Conservation (phyloP, 2,888 invertebrate genomes). For the Pherbina coryleti region DNA sequence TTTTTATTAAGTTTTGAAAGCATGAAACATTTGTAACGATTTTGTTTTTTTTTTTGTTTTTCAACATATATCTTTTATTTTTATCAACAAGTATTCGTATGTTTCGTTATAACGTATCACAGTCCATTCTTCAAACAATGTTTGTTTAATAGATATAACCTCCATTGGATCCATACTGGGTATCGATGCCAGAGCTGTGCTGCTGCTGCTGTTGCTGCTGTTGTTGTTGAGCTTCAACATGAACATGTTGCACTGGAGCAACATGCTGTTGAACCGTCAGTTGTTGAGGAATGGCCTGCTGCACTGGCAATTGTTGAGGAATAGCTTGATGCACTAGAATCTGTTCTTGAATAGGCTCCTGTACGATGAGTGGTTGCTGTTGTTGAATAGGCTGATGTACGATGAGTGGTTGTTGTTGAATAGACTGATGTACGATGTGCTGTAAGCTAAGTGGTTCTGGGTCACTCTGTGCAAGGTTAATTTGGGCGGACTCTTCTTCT, state of each 20-base stretch:
- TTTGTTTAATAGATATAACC: conserved; percentile 62
- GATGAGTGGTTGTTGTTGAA: background rate
- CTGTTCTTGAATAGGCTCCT: background rate
- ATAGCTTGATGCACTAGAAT: background rate
- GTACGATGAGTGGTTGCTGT: background rate
- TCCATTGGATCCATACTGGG: conserved; percentile 64
- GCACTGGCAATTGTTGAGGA: background rate
- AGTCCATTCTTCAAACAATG: background rate
- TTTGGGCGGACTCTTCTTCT: too few species aligned
- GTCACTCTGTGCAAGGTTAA: too few species aligned
- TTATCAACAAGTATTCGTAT: background rate
- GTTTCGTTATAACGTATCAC: background rate
- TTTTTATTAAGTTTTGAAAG: background rate
- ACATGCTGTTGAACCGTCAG: background rate
- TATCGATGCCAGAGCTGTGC: conserved; percentile 50
- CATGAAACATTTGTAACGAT: background rate
- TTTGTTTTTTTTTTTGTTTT: background rate
- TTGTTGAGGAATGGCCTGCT: background rate
- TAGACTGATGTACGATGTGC: too few species aligned
- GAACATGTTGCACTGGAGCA: background rate
- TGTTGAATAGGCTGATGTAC: background rate
- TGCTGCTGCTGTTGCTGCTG: background rate
- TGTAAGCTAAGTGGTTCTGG: background rate
- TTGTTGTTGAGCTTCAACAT: background rate
- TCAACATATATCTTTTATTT: background rate